These are phyloP conservation scores for Ormyrus labotus DNA, from an alignment of 2,888 invertebrate genomes.

Conservation along the genomic window DNA sequence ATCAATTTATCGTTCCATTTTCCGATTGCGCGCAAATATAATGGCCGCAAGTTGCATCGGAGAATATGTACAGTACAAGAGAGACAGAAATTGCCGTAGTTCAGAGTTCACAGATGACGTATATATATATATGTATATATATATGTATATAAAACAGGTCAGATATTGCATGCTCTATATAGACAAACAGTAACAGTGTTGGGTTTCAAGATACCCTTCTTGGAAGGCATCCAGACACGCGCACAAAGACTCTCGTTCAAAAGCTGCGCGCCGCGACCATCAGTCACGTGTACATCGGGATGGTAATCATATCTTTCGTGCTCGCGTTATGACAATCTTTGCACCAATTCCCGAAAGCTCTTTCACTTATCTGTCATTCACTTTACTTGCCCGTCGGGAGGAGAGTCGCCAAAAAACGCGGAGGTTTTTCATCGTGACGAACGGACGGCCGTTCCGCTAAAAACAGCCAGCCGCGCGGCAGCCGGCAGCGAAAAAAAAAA, in stretches of 20 bases:
- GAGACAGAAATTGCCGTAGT: constrained; percentile 60
- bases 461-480: no score
- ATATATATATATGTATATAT: constrained; percentile 32
- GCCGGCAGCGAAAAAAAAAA: no score
- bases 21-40: background rate
- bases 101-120: constrained; percentile 62
- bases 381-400: constrained; percentile 30
- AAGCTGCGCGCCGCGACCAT: background rate
- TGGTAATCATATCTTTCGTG: constrained; percentile 1
- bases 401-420: background rate
- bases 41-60: constrained; percentile 35
- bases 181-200: constrained; percentile 65
- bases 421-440: background rate
- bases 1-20: constrained; percentile 31
- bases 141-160: constrained; percentile 60
- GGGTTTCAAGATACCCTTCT: constrained; percentile 54
- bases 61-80: constrained; percentile 12
- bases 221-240: constrained; percentile 39
- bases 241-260: constrained; percentile 30
- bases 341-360: background rate
- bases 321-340: background rate
- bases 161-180: constrained; percentile 69
- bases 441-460: no score
- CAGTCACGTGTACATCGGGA: background rate
- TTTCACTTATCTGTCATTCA: constrained; percentile 22